Conservation (phyloP, 2,113 vertebrate genomes). For the Mustela nigripes region DNA sequence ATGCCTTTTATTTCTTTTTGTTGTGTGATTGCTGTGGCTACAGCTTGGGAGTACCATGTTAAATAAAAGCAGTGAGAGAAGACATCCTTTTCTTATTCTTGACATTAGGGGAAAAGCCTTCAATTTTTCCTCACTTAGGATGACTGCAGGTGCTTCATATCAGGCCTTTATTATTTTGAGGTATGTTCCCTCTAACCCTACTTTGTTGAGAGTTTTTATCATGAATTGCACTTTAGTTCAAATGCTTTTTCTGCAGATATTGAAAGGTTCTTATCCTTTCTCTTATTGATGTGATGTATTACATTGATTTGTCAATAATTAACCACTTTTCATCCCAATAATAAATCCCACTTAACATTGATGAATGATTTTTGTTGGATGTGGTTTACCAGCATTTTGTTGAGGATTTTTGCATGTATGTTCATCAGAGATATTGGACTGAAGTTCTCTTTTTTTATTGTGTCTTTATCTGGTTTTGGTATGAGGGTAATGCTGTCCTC, state of each 20-base stretch:
- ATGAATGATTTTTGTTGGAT: not conserved
- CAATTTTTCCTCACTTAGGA: not conserved
- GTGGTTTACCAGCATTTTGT: not conserved
- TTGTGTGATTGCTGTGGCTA: not conserved
- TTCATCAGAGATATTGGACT: not conserved
- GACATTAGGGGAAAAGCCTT: not conserved
- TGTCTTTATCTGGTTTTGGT: not conserved
- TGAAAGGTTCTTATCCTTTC: not conserved
- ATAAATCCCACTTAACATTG: not conserved
- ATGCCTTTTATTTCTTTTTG: not conserved
- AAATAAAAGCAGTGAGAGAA: not conserved
- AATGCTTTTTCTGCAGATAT: not conserved
- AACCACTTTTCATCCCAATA: not conserved
- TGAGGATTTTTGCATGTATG: not conserved
- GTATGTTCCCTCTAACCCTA: not conserved
- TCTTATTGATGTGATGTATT: not conserved
- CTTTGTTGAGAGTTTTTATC: not conserved
- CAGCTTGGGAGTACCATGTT: not conserved
- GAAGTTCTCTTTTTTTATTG: not conserved
- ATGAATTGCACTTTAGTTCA: not conserved
- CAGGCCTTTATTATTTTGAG: not conserved
- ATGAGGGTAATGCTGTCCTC: not conserved
- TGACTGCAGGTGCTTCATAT: not conserved
- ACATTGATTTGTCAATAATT: not conserved
- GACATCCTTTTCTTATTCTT: not conserved